These are phyloP conservation scores for Acanthosepion lycidas DNA, from an alignment of 2,888 invertebrate species.

Conservation along the genomic window DNA sequence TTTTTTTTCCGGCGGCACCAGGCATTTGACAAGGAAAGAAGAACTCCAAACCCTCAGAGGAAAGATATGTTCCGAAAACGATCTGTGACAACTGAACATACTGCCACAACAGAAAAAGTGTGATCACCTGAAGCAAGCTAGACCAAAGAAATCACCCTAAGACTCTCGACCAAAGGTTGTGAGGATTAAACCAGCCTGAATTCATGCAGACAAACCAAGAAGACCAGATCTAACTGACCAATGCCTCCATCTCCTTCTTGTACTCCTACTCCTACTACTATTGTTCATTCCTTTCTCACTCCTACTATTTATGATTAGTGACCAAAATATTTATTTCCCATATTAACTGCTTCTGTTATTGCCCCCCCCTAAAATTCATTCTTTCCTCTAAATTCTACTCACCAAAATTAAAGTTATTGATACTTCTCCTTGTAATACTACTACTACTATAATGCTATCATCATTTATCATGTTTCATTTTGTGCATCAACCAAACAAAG, in stretches of 20 bases:
- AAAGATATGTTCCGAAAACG: conserved; percentile 47
- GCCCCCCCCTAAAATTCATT: neutral
- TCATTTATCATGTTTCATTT: neutral
- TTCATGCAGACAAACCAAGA: conserved; percentile 25
- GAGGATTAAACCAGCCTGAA: neutral
- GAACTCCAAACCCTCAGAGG: conserved; percentile 45
- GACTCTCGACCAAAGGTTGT: conserved; percentile 37
- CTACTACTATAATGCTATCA: neutral
- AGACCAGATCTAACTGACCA: conserved; percentile 44
- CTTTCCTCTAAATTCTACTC: neutral
- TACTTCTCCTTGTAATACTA: neutral
- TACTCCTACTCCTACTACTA: conserved; percentile 47
- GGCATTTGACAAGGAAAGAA: conserved; percentile 47
- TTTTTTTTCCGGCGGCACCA: neutral
- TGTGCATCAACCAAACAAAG: neutral
- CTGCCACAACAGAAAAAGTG: conserved; percentile 45
- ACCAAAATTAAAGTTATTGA: neutral
- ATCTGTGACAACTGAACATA: conserved; percentile 47
- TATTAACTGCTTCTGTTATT: neutral
- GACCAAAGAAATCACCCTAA: neutral
- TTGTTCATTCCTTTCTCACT: neutral
- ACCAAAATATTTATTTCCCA: neutral
- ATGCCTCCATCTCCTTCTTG: conserved; percentile 41
- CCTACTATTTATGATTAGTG: neutral
- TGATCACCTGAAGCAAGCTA: conserved; percentile 18